These are phyloP conservation scores for Candidula unifasciata DNA, from an alignment of 2,888 invertebrate species.

Conservation along the genomic window DNA sequence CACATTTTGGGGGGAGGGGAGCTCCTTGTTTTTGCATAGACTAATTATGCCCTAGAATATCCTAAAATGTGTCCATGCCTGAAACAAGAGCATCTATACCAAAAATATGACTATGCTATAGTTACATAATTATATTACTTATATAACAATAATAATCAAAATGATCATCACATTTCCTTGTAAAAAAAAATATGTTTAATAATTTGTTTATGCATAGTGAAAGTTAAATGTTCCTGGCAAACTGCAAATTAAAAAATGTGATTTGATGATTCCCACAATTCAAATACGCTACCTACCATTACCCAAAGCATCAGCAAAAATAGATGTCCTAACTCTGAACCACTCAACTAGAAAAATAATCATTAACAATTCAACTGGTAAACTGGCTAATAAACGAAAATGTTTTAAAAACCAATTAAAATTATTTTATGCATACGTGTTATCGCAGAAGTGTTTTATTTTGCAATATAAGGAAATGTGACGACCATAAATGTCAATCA, in stretches of 20 bases:
- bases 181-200: no score
- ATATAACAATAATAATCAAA: conserved; percentile 3
- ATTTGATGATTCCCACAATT: no score
- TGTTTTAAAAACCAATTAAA: background rate
- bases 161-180: conserved; percentile 33
- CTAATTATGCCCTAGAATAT: background rate
- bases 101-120: conserved; percentile 3
- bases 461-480: conserved; percentile 22
- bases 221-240: no score
- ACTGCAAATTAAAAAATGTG: no score
- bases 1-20: background rate
- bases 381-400: background rate
- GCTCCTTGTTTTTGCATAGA: background rate
- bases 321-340: no score
- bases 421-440: background rate
- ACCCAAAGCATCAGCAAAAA: no score
- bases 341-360: no score
- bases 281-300: no score
- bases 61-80: conserved; percentile 37
- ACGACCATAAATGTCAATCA: background rate
- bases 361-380: no score
- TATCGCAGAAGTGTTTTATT: background rate
- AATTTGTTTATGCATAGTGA: no score
- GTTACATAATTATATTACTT: background rate
- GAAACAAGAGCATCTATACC: conserved; percentile 52